Conservation (phyloP, 2,888 invertebrate species). For the Nasonia oneida region DNA sequence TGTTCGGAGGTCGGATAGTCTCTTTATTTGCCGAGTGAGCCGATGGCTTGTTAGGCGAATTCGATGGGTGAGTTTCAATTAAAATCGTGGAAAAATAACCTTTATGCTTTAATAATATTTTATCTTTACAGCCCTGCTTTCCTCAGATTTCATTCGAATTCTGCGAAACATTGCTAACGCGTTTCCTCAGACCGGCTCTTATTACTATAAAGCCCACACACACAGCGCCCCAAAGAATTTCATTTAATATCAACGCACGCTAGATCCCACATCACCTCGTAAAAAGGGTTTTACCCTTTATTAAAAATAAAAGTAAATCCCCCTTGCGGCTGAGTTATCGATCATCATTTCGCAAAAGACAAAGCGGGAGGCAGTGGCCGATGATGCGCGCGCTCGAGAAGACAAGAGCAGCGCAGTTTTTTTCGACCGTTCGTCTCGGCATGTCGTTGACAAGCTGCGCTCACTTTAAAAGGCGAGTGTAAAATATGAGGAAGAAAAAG, state of each 20-base stretch:
- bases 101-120: too few species aligned
- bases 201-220: background rate
- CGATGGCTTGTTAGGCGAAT: too few species aligned
- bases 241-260: constrained; percentile 7
- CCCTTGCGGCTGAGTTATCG: background rate
- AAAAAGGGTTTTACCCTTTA: background rate
- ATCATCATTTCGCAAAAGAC: background rate
- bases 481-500: constrained; percentile 43
- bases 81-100: too few species aligned
- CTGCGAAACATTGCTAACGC: constrained; percentile 15
- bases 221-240: background rate
- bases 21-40: background rate
- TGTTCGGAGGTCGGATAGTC: background rate
- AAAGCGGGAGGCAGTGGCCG: background rate
- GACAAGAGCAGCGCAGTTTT: background rate
- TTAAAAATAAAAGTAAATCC: background rate
- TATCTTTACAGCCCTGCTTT: background rate
- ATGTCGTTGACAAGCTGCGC: constrained; percentile 40
- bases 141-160: background rate
- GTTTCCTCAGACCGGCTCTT: background rate
- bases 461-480: constrained; percentile 39
- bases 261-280: background rate
- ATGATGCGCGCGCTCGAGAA: background rate
- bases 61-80: too few species aligned
- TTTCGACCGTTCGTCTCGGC: background rate